Evolutionary conservation across 1,140 invertebrate species (phyloP).

Genomic region (Palaemon carinicauda): DNA sequence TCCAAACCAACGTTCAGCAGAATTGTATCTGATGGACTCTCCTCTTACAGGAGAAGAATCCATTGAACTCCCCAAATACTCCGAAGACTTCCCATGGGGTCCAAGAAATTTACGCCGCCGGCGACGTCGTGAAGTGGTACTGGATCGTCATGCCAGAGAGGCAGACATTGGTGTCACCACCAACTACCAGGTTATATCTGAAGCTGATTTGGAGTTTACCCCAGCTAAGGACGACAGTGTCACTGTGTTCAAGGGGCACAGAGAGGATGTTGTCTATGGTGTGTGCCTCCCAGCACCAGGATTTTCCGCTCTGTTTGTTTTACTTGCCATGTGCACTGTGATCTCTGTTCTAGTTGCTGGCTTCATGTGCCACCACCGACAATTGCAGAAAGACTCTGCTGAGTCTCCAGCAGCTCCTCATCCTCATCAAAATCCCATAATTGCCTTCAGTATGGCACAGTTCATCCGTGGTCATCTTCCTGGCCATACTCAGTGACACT

Average conservation of each 20-base stretch:
- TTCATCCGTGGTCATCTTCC: conserved; percentile 54
- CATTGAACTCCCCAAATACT: conserved; percentile 43
- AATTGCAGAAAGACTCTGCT: conserved; percentile 60
- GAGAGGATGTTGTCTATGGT: conserved; percentile 84
- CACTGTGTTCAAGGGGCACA: conserved; percentile 82
- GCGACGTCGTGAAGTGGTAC: conserved; percentile 72
- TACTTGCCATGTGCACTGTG: conserved; percentile 84
- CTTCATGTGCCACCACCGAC: conserved; percentile 62
- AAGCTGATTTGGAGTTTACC: conserved; percentile 89
- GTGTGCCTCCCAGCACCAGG: conserved; percentile 88
- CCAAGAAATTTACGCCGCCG: conserved; percentile 60
- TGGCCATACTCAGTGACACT: conserved; percentile 27
- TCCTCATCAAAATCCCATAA: conserved; percentile 20
- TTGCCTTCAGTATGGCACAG: conserved; percentile 57
- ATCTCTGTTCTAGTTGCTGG: conserved; percentile 67
- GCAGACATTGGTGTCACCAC: conserved; percentile 87
- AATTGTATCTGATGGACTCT: conserved; percentile 30
- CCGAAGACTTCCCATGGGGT: conserved; percentile 58
- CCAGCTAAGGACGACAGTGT: conserved; percentile 72
- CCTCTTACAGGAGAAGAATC: conserved; percentile 28
- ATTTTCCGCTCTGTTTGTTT: conserved; percentile 86
- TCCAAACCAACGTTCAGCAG: conserved; percentile 31
- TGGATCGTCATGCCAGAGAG: conserved; percentile 76
- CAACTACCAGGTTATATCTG: conserved; percentile 89
- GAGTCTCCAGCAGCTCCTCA: conserved; percentile 57